Evolutionary conservation across 2,113 vertebrate species (phyloP).

Genomic region (Nycticebus coucang): DNA sequence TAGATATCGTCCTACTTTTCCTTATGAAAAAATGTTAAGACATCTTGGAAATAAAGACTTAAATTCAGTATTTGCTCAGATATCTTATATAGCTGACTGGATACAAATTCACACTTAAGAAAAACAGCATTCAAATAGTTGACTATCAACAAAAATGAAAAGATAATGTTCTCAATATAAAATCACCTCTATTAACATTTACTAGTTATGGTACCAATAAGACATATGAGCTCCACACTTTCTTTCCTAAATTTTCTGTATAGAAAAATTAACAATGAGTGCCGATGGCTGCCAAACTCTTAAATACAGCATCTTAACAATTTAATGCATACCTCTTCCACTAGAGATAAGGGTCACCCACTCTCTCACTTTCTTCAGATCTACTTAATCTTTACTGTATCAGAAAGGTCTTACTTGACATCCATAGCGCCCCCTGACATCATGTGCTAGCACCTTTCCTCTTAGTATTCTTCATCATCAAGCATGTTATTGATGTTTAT

Average conservation of each 20-base stretch:
- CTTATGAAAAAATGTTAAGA: slow-evolving; percentile 19
- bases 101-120: slow-evolving; percentile 45
- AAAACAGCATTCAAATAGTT: slow-evolving; percentile 25
- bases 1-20: background rate
- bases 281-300: background rate
- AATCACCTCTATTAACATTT: background rate
- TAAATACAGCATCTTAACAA: background rate
- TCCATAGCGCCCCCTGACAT: background rate
- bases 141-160: slow-evolving; percentile 24
- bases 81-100: background rate
- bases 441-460: background rate
- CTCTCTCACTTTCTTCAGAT: background rate
- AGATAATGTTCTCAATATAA: slow-evolving; percentile 10
- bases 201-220: background rate
- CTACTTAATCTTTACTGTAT: background rate
- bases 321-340: slow-evolving; percentile 21
- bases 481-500: background rate
- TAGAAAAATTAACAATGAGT: slow-evolving; percentile 50
- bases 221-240: background rate
- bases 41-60: background rate
- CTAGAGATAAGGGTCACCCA: background rate
- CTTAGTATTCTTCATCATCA: background rate
- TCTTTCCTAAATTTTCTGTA: slow-evolving; percentile 13
- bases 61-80: background rate
- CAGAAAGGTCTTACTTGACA: background rate